Conservation (phyloP, 2,113 vertebrate species). For the Pluvianellus socialis region DNA sequence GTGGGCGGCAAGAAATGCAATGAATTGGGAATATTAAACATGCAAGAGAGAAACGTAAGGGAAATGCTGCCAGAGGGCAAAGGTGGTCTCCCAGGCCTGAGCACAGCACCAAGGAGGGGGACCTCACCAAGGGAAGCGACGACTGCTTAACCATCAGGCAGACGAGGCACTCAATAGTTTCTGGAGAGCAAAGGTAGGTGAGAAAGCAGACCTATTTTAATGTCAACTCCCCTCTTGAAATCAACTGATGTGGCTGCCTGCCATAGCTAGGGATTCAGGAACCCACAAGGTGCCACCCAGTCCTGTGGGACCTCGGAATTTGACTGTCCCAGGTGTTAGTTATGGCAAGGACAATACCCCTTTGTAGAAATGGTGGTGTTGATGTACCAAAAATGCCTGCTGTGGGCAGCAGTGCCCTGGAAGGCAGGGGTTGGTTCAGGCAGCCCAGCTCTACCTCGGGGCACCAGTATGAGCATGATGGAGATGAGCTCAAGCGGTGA, state of each 20-base stretch:
- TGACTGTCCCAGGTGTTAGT: background rate
- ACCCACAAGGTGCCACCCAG: fast-evolving
- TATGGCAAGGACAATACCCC: background rate
- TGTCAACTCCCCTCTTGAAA: background rate
- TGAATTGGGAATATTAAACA: background rate
- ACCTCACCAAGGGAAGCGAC: background rate
- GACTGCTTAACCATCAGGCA: background rate
- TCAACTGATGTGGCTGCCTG: background rate
- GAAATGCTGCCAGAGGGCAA: background rate
- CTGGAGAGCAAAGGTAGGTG: background rate
- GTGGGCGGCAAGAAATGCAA: background rate
- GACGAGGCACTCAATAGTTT: background rate
- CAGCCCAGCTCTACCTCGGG: background rate
- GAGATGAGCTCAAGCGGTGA: background rate
- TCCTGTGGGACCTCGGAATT: background rate
- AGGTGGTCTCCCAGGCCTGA: background rate
- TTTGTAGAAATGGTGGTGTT: background rate
- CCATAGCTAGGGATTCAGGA: background rate
- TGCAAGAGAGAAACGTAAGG: background rate
- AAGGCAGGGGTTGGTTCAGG: background rate
- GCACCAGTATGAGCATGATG: fast-evolving
- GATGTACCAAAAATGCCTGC: background rate
- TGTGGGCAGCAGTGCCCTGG: background rate
- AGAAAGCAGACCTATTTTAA: fast-evolving
- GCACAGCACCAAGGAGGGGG: too few species aligned